phyloP scores from a whole-genome alignment of 2,888 invertebrate genomes.

The Pristionchus arcanus region DNA sequence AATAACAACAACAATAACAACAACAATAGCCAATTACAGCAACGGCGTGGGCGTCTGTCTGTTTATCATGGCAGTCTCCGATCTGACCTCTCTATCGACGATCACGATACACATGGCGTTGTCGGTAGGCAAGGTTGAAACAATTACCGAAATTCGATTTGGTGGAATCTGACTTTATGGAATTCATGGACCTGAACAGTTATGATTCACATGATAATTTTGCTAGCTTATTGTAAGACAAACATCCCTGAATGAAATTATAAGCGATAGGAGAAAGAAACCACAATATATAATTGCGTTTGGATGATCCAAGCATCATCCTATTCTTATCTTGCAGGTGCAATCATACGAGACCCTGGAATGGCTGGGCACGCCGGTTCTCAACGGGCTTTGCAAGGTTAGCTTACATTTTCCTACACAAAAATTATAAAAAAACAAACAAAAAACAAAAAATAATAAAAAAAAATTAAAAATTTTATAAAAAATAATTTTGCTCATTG shows the following conservation, averaged over 20 bases:
- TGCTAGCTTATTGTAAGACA: too few species aligned
- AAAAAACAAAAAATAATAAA: too few species aligned
- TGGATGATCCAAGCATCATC: too few species aligned
- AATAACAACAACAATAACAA: not conserved
- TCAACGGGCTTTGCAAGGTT: slow-evolving; percentile 36
- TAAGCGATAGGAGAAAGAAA: too few species aligned
- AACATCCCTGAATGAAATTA: too few species aligned
- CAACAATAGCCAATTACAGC: slow-evolving; percentile 56
- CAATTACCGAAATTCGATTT: not conserved
- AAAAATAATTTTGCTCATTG: too few species aligned
- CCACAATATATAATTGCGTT: too few species aligned
- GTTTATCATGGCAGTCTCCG: slow-evolving; percentile 67
- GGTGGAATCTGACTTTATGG: not conserved
- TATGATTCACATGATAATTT: too few species aligned
- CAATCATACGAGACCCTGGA: not conserved
- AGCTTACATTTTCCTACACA: not conserved
- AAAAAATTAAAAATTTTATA: too few species aligned
- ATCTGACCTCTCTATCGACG: slow-evolving; percentile 61
- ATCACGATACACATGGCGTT: slow-evolving; percentile 65
- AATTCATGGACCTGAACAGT: too few species aligned
- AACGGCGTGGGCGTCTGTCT: slow-evolving; percentile 68
- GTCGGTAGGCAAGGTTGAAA: not conserved
- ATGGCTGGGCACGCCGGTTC: not conserved
- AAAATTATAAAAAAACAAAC: not conserved
- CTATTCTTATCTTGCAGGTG: not conserved